phyloP scores from a whole-genome alignment of 2,113 vertebrate species.

The Peromyscus polionotus region DNA sequence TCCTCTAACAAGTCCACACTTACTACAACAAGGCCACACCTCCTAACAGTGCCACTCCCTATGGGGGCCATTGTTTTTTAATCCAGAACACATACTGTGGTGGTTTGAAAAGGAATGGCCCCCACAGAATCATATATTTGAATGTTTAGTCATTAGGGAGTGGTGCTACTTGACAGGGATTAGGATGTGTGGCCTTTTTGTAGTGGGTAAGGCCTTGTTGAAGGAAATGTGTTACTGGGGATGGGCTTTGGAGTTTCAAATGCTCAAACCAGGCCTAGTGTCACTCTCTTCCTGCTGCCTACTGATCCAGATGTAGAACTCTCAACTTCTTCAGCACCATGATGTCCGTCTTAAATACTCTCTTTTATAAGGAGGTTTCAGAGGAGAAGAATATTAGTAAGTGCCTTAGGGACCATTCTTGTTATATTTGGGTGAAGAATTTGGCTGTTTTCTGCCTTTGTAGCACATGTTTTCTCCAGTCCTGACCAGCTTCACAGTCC shows the following conservation, averaged over 20 bases:
- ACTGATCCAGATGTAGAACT: neutral
- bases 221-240: neutral
- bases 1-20: too few species aligned
- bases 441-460: neutral
- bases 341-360: neutral
- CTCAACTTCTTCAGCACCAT: neutral
- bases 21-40: too few species aligned
- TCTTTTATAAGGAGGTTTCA: neutral
- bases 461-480: too few species aligned
- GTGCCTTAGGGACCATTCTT: neutral
- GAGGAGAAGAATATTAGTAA: neutral
- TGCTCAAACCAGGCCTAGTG: neutral
- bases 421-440: neutral
- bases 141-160: neutral
- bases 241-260: neutral
- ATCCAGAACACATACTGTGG: neutral
- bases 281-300: neutral
- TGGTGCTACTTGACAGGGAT: neutral
- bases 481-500: too few species aligned
- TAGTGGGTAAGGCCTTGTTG: neutral
- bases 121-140: neutral
- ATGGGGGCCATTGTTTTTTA: too few species aligned
- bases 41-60: too few species aligned
- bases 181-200: neutral
- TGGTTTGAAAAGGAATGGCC: neutral